Conservation (phyloP, 2,888 invertebrate species). For the Lepetodrilus schrolli region DNA sequence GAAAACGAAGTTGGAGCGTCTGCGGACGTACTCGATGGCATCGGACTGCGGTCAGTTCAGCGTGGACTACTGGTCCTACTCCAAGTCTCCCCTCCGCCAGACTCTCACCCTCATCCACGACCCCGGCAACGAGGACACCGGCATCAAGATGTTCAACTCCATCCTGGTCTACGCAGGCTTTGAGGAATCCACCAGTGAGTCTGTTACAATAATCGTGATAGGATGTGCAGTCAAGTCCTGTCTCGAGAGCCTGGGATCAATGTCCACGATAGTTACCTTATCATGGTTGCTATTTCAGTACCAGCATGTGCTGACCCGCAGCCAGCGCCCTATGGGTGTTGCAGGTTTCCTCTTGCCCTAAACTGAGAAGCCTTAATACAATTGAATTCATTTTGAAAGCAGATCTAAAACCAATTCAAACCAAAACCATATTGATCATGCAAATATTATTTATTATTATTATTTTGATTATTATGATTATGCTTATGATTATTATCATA, state of each 20-base stretch:
- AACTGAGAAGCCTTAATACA: too few relatives aligned
- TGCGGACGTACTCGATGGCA: constrained; percentile 54
- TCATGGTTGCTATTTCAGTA: neutral
- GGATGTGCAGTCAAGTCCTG: neutral
- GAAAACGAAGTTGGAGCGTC: constrained; percentile 65
- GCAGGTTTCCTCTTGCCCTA: too few relatives aligned
- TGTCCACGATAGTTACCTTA: neutral
- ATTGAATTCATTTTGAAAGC: too few relatives aligned
- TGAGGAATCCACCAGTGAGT: constrained; percentile 45
- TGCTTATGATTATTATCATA: too few relatives aligned
- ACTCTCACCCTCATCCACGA: constrained; percentile 89
- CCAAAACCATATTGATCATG: too few relatives aligned
- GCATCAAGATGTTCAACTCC: constrained; percentile 90
- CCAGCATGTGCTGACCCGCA: too few relatives aligned
- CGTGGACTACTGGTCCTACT: constrained; percentile 90
- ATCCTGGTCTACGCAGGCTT: constrained; percentile 85
- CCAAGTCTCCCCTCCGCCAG: constrained; percentile 86
- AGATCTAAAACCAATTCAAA: too few relatives aligned
- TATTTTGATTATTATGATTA: too few relatives aligned
- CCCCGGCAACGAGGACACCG: constrained; percentile 86
- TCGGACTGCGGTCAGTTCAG: constrained; percentile 80
- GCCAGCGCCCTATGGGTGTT: too few relatives aligned
- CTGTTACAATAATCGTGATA: too few relatives aligned
- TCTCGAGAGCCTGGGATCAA: too few relatives aligned
- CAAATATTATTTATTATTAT: too few relatives aligned